These are phyloP conservation scores for Amphiprion clarkii DNA, from an alignment of 2,797 vertebrate species.

Conservation along the genomic window DNA sequence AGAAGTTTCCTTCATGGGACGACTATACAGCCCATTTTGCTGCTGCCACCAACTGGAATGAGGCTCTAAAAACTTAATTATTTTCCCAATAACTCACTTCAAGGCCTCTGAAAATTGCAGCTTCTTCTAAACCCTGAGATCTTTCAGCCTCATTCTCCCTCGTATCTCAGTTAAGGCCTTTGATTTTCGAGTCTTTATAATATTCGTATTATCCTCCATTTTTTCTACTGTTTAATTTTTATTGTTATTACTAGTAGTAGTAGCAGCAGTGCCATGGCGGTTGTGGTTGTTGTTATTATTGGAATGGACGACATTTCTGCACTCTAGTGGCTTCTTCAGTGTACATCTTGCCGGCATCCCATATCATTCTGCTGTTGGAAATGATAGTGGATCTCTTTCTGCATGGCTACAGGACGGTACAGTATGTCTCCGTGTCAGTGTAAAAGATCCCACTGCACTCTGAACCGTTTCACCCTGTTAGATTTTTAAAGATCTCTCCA, in stretches of 20 bases:
- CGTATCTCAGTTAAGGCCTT: background rate
- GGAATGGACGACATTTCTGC: background rate
- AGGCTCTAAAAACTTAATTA: conserved; percentile 31
- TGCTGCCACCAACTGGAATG: conserved; percentile 21
- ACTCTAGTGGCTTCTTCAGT: background rate
- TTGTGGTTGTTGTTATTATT: background rate
- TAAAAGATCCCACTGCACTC: conserved; percentile 56
- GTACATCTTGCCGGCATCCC: background rate
- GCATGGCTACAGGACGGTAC: background rate
- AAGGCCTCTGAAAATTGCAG: conserved; percentile 37
- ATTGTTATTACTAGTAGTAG: too few relatives aligned
- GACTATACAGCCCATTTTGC: conserved; percentile 13
- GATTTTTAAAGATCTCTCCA: conserved; percentile 58
- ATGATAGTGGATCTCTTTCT: conserved; percentile 26
- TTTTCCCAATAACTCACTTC: conserved; percentile 28
- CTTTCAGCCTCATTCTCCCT: background rate
- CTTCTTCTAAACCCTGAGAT: conserved; percentile 11
- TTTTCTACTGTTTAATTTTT: background rate
- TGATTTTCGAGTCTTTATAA: conserved; percentile 5
- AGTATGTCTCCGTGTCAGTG: conserved; percentile 39
- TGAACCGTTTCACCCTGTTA: conserved; percentile 53
- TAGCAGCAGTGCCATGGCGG: background rate
- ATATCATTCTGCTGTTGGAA: conserved; percentile 12
- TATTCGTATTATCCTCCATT: background rate
- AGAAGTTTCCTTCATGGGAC: conserved; percentile 17